A percentile compares a stretch with the other conserved stretches of the same genome.
Conservation (phyloP, 2,888 invertebrate species). For the Pandemis cinnamomeana region DNA sequence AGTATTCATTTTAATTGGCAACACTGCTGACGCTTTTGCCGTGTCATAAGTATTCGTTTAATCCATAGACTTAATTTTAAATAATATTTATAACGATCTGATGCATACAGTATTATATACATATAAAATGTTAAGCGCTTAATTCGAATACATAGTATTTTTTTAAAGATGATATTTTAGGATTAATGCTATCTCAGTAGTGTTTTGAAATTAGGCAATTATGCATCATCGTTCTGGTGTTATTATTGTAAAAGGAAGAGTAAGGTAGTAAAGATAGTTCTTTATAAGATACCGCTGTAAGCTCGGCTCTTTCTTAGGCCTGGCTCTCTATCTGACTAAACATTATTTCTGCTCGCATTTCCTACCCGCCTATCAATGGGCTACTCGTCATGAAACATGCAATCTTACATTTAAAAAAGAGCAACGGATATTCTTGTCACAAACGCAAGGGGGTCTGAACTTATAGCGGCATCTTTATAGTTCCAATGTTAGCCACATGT, state of each 20-base stretch:
- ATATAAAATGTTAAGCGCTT: conserved; percentile 58
- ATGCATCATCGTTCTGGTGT: conserved; percentile 46
- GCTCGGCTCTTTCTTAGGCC: neutral
- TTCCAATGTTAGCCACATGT: neutral
- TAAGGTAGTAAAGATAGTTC: neutral
- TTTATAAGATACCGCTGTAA: neutral
- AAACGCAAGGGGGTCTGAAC: neutral
- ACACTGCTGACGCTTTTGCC: conserved; percentile 16
- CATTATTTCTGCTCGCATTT: neutral
- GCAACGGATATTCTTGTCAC: neutral
- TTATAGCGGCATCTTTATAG: neutral
- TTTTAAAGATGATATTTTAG: conserved; percentile 64
- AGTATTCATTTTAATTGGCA: conserved; percentile 24
- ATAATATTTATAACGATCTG: conserved; percentile 46
- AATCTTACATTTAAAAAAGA: neutral
- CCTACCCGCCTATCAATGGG: neutral
- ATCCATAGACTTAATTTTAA: conserved; percentile 2
- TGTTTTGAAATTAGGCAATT: conserved; percentile 49
- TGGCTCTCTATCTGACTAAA: neutral
- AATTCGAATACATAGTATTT: conserved; percentile 71
- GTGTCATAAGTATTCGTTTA: conserved; percentile 25
- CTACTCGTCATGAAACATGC: neutral
- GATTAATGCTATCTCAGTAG: conserved; percentile 47
- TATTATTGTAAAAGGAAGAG: conserved; percentile 4
- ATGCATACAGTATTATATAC: conserved; percentile 67